Conservation (phyloP, 53 echinoderm and acorn worm genomes). For the Zoroaster sp. region DNA sequence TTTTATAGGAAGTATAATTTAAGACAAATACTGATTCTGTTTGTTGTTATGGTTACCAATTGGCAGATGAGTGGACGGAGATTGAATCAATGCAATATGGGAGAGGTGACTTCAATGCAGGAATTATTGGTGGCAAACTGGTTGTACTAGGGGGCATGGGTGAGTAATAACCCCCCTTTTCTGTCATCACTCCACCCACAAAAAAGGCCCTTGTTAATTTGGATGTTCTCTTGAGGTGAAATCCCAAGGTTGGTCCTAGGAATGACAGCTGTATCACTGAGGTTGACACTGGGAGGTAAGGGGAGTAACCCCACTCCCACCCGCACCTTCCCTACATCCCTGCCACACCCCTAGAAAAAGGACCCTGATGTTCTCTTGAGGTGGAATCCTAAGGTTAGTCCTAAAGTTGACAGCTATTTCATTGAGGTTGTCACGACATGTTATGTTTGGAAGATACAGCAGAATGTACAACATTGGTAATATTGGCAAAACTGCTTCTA, state of each 20-base stretch:
- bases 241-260: too few species aligned
- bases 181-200: too few species aligned
- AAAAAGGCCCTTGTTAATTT: too few species aligned
- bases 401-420: background rate
- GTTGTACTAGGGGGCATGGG: slow-evolving; percentile 88
- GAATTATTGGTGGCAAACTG: slow-evolving; percentile 73
- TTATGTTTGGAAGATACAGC: too few species aligned
- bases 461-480: too few species aligned
- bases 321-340: background rate
- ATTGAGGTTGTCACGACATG: too few species aligned
- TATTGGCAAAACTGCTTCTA: too few species aligned
- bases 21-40: background rate
- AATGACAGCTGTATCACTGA: too few species aligned
- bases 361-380: background rate
- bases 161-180: slow-evolving; percentile 66
- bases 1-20: background rate
- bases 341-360: background rate
- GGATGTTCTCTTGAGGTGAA: too few species aligned
- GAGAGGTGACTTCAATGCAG: slow-evolving; percentile 83
- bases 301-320: background rate
- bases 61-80: slow-evolving; percentile 85
- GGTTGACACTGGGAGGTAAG: background rate
- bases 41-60: background rate
- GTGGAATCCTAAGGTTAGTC: background rate
- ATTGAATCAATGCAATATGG: slow-evolving; percentile 71